Conservation (phyloP, 2,888 invertebrate species). For the Fissipunctia ypsillon region DNA sequence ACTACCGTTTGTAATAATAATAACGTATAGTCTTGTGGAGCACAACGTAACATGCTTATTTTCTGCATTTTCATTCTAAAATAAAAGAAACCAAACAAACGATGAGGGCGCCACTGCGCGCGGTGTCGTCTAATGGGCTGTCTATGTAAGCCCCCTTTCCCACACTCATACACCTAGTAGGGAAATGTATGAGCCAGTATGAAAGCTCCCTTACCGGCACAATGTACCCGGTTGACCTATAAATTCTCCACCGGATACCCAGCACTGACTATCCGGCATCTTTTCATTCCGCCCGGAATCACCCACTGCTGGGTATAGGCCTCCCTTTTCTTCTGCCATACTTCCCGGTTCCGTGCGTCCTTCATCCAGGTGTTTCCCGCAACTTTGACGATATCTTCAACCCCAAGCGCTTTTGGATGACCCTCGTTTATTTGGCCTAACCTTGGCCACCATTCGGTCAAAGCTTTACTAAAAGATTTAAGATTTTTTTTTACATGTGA, state of each 20-base stretch:
- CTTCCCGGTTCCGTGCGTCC: not conserved
- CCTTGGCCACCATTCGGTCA: not conserved
- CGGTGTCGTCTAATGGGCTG: too few relatives aligned
- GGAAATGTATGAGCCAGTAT: not conserved
- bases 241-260: not conserved
- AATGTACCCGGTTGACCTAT: not conserved
- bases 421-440: not conserved
- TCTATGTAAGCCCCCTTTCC: constrained; percentile 1
- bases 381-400: too few relatives aligned
- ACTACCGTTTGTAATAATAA: too few relatives aligned
- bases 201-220: not conserved
- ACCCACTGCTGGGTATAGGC: not conserved
- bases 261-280: not conserved
- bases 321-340: not conserved
- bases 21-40: too few relatives aligned
- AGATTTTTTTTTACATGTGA: not conserved
- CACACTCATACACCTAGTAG: not conserved
- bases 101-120: too few relatives aligned
- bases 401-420: too few relatives aligned
- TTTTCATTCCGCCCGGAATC: not conserved
- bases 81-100: too few relatives aligned
- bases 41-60: too few relatives aligned
- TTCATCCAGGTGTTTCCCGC: not conserved
- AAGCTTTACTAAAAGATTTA: not conserved
- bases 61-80: too few relatives aligned